Evolutionary conservation across 2,113 vertebrate species (phyloP), one percentile per base, ranked within the genome.

Genomic region (Elephas maximus): DNA sequence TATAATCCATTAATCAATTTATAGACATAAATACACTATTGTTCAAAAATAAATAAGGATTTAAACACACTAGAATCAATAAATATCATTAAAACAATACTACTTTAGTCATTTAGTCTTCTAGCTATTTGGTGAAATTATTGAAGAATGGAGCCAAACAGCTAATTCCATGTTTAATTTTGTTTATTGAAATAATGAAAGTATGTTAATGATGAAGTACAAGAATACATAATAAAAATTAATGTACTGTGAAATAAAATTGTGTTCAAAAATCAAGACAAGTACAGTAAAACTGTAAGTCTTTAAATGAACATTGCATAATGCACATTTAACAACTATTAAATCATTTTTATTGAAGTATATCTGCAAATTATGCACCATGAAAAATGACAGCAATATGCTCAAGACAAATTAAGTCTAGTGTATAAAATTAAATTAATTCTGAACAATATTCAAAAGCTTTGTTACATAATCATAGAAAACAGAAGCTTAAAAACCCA

Each of bases 1-100:
- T 98, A 95, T 94, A 98, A 98, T 97, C 94, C 97, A 99, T 99
- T 99, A 98, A 99, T 99, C 98, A 99, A 98, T 98, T 98, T 98
- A 98, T 97, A 98, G 97, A 98, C 98, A 98, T 96, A 98, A 99
- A 98, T 98, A 97, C 79, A 98, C 97, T 98, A 98, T 97, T 98
- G 95, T 98, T 97, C 41, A 96, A 98, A 97, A 98, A 98, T 98
- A 98, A 98, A 98, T 97, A 99, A 97, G 94, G 88, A 97, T 98
- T 95, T 97, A 97, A 98, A 97, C 60, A 95, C 30, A 57, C 20
- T 88, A 81, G 63, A 96, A 98, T 98, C 97, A 98, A 98, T 98
- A 98, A 97, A 96, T 97, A 97, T 98, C 98, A 98, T 98, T 97
- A 98, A 98, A 98, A 98, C 76, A 97, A 96, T 97, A 76, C 65